Evolutionary conservation across 64 coral and sea anemone genomes (phyloP).

Genomic region (Exaiptasia diaphana): DNA sequence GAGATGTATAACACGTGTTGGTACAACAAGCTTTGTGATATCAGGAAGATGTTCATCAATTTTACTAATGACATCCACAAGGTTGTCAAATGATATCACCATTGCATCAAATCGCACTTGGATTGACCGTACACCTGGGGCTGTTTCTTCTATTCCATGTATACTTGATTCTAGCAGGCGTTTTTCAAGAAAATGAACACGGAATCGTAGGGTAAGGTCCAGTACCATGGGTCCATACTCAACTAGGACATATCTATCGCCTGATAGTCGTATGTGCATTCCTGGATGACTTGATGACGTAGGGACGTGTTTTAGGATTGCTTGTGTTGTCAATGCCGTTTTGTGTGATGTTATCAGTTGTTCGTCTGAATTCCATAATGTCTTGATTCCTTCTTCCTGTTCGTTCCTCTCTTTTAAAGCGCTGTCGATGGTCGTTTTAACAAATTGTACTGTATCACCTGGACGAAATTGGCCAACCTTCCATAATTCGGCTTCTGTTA

Average conservation of each 20-base stretch:
- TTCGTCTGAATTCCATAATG: too few relatives aligned
- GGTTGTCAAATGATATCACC: slow-evolving; percentile 23
- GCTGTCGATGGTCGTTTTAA: too few relatives aligned
- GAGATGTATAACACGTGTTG: too few relatives aligned
- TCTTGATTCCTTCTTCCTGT: too few relatives aligned
- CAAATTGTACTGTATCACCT: too few relatives aligned
- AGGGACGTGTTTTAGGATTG: slow-evolving; percentile 31
- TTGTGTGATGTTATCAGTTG: too few relatives aligned
- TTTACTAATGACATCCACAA: too few relatives aligned
- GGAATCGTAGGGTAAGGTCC: slow-evolving; percentile 50
- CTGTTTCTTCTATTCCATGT: slow-evolving; percentile 44
- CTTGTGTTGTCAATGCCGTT: too few relatives aligned
- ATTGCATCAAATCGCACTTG: slow-evolving; percentile 51
- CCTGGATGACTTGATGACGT: neutral
- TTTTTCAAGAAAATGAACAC: slow-evolving; percentile 46
- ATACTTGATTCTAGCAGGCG: slow-evolving; percentile 25
- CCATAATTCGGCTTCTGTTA: slow-evolving; percentile 39
- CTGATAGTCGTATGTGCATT: slow-evolving; percentile 33
- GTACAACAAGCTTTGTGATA: too few relatives aligned
- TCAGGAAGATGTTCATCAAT: too few relatives aligned
- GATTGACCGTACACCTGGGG: slow-evolving; percentile 54
- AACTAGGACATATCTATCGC: slow-evolving; percentile 42
- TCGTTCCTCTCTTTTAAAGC: too few relatives aligned
- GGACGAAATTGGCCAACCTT: too few relatives aligned
- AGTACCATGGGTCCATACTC: slow-evolving; percentile 59